Percentiles rank a stretch among this genome's conserved stretches.
Evolutionary conservation across 2,888 invertebrate genomes (phyloP).

Genomic region (Papilio protenor): DNA sequence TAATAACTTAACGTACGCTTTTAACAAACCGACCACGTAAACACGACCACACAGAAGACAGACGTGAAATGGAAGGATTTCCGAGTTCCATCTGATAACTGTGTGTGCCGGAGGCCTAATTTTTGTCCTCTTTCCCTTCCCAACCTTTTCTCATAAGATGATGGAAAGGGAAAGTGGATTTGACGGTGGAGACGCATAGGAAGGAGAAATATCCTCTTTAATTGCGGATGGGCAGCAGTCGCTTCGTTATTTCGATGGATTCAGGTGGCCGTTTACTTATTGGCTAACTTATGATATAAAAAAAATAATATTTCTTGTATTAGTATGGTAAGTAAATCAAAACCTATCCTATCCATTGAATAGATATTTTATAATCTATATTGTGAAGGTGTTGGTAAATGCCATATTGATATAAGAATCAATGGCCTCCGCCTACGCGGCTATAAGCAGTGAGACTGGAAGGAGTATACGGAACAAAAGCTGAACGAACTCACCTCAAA

Average conservation of each 20-base stretch:
- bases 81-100: no score
- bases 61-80: no score
- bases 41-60: no score
- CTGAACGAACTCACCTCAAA: conserved; percentile 42
- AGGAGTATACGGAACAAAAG: conserved; percentile 50
- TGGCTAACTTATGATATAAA: not conserved
- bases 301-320: not conserved
- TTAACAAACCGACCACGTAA: no score
- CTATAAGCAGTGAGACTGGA: conserved; percentile 48
- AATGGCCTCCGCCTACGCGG: conserved; percentile 49
- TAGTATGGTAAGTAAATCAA: not conserved
- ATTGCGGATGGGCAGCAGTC: no score
- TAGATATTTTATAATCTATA: not conserved
- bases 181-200: no score
- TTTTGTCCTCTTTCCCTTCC: no score
- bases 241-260: no score
- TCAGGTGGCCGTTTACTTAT: no score
- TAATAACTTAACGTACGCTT: not conserved
- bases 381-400: conserved; percentile 3
- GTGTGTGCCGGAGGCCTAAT: no score
- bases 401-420: conserved; percentile 24
- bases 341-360: not conserved
- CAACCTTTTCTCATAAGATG: no score
- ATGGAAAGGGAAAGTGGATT: no score
- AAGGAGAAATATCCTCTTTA: not conserved